Conservation (phyloP, 2,113 vertebrate genomes). For the Rhipidura dahli region DNA sequence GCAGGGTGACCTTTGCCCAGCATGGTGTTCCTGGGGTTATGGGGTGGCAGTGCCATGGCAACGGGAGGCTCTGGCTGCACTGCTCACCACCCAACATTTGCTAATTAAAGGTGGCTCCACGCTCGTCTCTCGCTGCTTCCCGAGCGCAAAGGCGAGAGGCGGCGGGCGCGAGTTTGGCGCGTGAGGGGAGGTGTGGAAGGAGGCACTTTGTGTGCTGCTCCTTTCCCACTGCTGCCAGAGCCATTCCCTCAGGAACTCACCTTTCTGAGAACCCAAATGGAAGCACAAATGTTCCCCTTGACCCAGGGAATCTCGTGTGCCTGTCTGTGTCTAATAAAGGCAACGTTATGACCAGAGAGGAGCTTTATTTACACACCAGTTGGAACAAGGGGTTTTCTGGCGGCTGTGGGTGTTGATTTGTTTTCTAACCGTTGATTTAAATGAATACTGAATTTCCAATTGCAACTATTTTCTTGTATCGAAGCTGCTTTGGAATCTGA, state of each 20-base stretch:
- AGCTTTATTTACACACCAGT: not conserved
- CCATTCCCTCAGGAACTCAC: accelerated
- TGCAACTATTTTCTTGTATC: not conserved
- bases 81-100: not conserved
- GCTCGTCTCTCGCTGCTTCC: not conserved
- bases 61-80: not conserved
- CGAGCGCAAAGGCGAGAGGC: not conserved
- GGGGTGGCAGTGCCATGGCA: not conserved
- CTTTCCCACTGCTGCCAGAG: not conserved
- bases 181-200: not conserved
- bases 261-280: not conserved
- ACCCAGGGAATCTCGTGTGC: accelerated
- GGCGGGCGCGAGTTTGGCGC: not conserved
- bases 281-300: not conserved
- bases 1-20: not conserved
- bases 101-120: not conserved
- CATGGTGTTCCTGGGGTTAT: accelerated
- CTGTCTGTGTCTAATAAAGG: not conserved
- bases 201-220: accelerated
- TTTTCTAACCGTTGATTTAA: not conserved
- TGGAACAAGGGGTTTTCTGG: not conserved
- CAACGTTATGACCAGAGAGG: not conserved
- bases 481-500: not conserved
- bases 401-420: not conserved
- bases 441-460: not conserved